These are phyloP conservation scores for Ceratina calcarata DNA, from an alignment of 1,140 invertebrate genomes.

Conservation along the genomic window DNA sequence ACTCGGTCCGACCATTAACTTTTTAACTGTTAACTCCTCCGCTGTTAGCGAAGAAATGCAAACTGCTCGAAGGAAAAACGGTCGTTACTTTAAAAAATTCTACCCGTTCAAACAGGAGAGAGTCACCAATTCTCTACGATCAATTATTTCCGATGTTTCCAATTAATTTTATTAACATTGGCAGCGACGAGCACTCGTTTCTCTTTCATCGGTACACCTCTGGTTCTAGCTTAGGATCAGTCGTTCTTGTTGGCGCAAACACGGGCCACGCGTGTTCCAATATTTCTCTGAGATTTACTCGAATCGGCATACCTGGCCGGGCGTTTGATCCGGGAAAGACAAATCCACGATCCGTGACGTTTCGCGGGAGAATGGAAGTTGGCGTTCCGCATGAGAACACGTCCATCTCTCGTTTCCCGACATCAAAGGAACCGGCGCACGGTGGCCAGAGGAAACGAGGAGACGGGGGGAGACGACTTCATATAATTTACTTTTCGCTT, in stretches of 20 bases:
- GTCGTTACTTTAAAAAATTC: no score
- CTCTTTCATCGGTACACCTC: no score
- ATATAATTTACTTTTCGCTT: constrained; percentile 79
- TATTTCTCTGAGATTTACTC: neutral
- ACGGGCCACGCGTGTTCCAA: neutral
- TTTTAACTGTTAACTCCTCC: constrained; percentile 4
- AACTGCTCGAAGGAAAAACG: neutral
- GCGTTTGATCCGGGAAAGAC: neutral
- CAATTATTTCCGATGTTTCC: no score
- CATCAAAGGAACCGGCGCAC: constrained; percentile 73
- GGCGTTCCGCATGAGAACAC: constrained; percentile 37
- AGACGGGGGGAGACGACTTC: constrained; percentile 52
- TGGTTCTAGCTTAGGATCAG: no score
- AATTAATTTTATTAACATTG: no score
- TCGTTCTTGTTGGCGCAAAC: neutral
- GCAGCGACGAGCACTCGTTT: no score
- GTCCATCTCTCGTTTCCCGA: constrained; percentile 50
- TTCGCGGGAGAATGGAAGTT: constrained; percentile 45
- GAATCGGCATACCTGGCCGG: constrained; percentile 15
- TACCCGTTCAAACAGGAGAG: no score
- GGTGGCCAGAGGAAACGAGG: constrained; percentile 19
- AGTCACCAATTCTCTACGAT: no score
- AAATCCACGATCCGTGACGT: neutral
- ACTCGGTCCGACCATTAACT: neutral
- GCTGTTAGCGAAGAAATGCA: neutral